Base-by-base conservation (phyloP, 1,140 invertebrate species). In the Spodoptera frugiperda region DNA sequence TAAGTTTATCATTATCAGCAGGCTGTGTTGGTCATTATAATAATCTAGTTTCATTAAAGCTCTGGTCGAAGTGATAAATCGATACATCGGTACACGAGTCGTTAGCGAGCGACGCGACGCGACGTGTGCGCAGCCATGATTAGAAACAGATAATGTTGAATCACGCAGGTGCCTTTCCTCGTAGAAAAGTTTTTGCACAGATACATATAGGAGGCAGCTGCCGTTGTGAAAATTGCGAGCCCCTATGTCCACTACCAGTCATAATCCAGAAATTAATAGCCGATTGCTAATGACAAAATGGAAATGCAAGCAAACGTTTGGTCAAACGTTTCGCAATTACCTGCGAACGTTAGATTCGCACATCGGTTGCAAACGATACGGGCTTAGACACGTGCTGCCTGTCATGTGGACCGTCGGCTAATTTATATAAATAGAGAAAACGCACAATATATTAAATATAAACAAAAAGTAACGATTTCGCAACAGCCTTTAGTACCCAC, bases 261-360 rank as follows among this genome's bases (percentile, higher is more conserved):
- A 91, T 92, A 93, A 92, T 90, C 91, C 90, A 89, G 86, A 89
- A 87, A 93, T 93, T 91, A 93, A 93, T 93, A 92, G 89, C 70
- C 84, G 78, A 89, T 90, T 84, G 88, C 89, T 93, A 93, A 93
- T 91, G 91, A 91, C 87, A 91, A 89, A 91, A 91, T 92, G 87
- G 87, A 89, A 92, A 93, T 92, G 82, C 82, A 86, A 80, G 84
- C 86, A 51, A 76, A 68, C 44, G 90, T 91, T 92, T 91, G 90
- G 86, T 85, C 87, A 89, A 89, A 87, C 76, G 80, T 81, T 83
- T 85, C 81, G 83, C 86, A 91, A 89, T 89, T 90, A 90, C 81
- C 51, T 84, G 78, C 68, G 78, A 83, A 86, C 86, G 87, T 91
- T 91, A 88, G 86, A 87, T 85, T 84, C 76, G 79, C 76, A 79